Conservation (phyloP, 2,113 vertebrate genomes). For the Corvus moneduloides region DNA sequence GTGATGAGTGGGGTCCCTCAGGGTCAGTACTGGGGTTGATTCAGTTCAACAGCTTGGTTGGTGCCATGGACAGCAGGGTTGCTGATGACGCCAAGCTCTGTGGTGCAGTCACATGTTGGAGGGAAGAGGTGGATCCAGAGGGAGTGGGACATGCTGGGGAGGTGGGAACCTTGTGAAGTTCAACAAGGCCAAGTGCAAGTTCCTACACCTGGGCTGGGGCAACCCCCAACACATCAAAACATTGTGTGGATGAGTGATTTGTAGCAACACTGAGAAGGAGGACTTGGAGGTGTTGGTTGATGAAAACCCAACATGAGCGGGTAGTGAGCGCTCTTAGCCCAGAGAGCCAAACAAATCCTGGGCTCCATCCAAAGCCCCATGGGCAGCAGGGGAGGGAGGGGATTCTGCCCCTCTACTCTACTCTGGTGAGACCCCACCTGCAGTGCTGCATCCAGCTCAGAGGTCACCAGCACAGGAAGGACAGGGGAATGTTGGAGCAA, state of each 20-base stretch:
- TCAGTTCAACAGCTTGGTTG: neutral
- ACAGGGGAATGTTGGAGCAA: neutral
- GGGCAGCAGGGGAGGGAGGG: neutral
- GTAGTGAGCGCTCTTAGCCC: accelerated
- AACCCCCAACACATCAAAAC: neutral
- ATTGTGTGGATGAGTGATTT: neutral
- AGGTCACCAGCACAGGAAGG: neutral
- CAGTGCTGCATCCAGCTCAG: neutral
- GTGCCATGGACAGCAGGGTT: neutral
- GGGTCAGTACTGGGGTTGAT: neutral
- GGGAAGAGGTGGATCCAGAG: neutral
- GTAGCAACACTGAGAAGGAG: neutral
- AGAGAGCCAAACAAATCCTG: neutral
- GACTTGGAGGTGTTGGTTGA: neutral
- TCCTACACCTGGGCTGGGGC: too few species aligned
- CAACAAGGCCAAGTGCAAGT: neutral
- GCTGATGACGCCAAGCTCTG: neutral
- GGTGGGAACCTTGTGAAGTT: neutral
- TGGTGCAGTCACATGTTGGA: neutral
- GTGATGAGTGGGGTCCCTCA: neutral
- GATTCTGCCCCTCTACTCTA: neutral
- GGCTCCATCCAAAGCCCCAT: neutral
- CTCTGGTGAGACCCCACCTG: neutral
- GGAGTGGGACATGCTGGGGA: neutral
- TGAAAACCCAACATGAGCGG: neutral